These are phyloP conservation scores for Phymanthus crucifer DNA, from an alignment of 92 coral and sea anemone species.

Conservation along the genomic window DNA sequence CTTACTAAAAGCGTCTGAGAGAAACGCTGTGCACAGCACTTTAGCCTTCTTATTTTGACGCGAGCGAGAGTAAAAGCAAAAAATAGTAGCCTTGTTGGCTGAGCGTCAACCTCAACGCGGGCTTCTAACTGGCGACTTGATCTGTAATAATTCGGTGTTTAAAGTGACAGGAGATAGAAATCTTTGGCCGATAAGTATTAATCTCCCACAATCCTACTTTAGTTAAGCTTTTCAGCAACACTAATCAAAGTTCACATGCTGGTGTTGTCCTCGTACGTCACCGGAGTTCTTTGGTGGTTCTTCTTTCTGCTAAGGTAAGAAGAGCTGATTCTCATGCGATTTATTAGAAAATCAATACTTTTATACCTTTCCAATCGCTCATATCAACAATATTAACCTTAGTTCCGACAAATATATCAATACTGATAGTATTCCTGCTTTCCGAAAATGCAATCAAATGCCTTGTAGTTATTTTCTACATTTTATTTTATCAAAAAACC, in stretches of 20 bases:
- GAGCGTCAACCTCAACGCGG: neutral
- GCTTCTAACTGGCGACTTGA: neutral
- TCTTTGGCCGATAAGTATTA: slow-evolving; percentile 4
- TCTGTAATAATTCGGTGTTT: neutral
- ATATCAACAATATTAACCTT: neutral
- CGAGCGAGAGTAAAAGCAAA: neutral
- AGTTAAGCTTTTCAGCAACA: slow-evolving; percentile 6
- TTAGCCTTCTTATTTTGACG: neutral
- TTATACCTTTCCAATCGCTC: neutral
- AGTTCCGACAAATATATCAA: neutral
- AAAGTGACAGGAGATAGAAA: slow-evolving; percentile 8
- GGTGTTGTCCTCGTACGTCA: neutral
- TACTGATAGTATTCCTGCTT: neutral
- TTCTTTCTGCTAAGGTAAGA: neutral
- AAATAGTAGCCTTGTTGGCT: neutral
- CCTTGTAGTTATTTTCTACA: neutral
- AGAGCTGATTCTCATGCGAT: neutral
- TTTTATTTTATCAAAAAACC: neutral
- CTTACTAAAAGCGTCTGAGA: neutral
- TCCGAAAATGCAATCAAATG: neutral
- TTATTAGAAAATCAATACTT: neutral
- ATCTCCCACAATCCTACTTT: slow-evolving; percentile 15
- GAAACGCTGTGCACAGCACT: neutral
- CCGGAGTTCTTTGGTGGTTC: neutral
- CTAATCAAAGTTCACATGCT: slow-evolving; percentile 6